Base-by-base conservation (phyloP, 2,888 invertebrate genomes). In the Esperia sulphurella region DNA sequence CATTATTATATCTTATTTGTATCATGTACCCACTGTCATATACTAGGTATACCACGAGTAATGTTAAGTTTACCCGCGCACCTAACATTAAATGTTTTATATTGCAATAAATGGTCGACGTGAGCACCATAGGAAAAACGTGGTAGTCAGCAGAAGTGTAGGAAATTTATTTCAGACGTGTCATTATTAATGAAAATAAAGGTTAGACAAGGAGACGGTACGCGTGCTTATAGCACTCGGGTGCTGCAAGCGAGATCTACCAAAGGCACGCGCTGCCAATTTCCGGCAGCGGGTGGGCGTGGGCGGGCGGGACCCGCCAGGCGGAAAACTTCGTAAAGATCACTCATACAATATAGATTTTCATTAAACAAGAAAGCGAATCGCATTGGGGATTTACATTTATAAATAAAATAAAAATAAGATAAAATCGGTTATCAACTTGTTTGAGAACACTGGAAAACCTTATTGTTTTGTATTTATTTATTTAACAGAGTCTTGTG, bases 261-360 rank as follows among this genome's bases (percentile, higher is more conserved):
- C 31, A 35, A 44, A 37, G 29, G 35, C 35, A 47, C 42, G 47
- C 42, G 42, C 33, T 29, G 42, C 37, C 42, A 42, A 37, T n/a
- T 46, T 35, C 21, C 45, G 35, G 29, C 6, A 29, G 21, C 33
- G 40, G n/a, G n/a, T n/a, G n/a, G n/a, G 21, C 21, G 21, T 21
- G n/a, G n/a, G 45, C 29, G 35, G 43, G 44, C n/a, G 46, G 33
- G 31, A 30, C 46, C 43, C 40, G 40, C 38, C 38, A 45, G 51
- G 51, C 50, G 51, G 55, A 53, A 55, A 53, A 53, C 51, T 55
- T 53, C 49, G 49, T 53, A 40, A 43, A 44, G 48, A 41, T 48
- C 41, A 7, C 40, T 41, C 47, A 48, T 48, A 48, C 39, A 44
- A 48, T 35, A 48, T 44, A 44, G 28, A 29, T 14, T 43, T 48